phyloP scores from a whole-genome alignment of 2,797 vertebrate species.

The Crypturellus tataupa region DNA sequence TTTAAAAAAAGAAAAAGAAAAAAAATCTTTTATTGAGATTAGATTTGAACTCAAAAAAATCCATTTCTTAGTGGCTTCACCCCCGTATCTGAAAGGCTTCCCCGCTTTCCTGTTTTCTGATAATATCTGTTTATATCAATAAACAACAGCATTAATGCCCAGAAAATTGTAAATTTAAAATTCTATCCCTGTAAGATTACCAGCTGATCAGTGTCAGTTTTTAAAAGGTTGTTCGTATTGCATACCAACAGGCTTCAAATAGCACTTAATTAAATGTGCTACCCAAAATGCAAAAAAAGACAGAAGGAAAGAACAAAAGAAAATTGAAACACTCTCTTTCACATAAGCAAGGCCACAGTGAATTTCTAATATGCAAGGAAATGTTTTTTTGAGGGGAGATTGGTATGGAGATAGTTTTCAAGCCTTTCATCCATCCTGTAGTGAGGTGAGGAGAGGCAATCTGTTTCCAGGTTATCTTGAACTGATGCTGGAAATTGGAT shows the following conservation, averaged over 20 bases:
- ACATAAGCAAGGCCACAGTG: background rate
- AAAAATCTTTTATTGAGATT: background rate
- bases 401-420: background rate
- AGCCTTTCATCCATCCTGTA: background rate
- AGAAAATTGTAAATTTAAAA: background rate
- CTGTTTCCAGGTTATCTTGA: background rate
- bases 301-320: background rate
- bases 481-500: background rate
- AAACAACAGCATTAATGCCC: background rate
- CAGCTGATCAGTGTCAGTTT: background rate
- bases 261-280: background rate
- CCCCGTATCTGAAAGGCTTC: background rate
- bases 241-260: background rate
- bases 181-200: background rate
- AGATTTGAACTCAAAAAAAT: background rate
- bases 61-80: too few relatives aligned
- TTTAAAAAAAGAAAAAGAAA: background rate
- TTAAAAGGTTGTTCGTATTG: background rate
- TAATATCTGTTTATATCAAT: background rate
- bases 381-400: background rate
- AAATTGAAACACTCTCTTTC: background rate
- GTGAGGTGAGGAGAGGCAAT: background rate
- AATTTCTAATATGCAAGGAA: background rate
- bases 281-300: background rate
- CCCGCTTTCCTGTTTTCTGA: background rate